Evolutionary conservation across 2,113 vertebrate species (phyloP), one percentile per base, ranked within the genome.

Genomic region (Axis porcinus): DNA sequence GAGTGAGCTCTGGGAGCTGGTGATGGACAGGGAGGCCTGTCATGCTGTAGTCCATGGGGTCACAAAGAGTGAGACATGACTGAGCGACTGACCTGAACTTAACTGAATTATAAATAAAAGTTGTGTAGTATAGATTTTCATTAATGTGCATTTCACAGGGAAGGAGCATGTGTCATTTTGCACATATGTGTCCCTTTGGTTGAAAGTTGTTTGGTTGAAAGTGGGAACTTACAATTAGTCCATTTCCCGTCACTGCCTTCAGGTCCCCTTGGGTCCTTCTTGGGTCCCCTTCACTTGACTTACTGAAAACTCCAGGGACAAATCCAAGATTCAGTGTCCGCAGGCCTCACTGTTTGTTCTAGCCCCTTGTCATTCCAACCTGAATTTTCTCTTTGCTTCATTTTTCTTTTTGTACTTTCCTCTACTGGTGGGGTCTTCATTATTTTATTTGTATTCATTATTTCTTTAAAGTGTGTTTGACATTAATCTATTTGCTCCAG

Each of bases 261-360:
- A 13, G n/a, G 47, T 50, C 47, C 11, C 47, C 47, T 50, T 50
- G 47, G 11, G 47, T 13, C 47, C 47, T 50, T 33, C 11, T 33
- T 27, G 6, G 40, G 58, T 55, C 28, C 12, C 21, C 23, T 74
- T 62, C 43, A 3, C 5, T 45, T 6, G 3, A 1, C 0, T 50
- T 8, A 33, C 6, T 45, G 57, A 27, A 62, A 81, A 36, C 10
- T 23, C 3, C 1, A 19, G 12, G 19, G 12, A 43, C 19, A 70
- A 23, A 28, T 36, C 3, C 7, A 2, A 6, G n/a, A 8, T 21
- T 28, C 7, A 0, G 7, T 2, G 5, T 45, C 30, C 27, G 1
- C 0, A 33, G 17, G 28, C 43, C 40, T 82, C 28, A 0, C 10
- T 25, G 5, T 36, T 43, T 25, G 0, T 30, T 28, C 19, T 60